Conservation (phyloP, 2,888 invertebrate genomes). For the Neria commutata region DNA sequence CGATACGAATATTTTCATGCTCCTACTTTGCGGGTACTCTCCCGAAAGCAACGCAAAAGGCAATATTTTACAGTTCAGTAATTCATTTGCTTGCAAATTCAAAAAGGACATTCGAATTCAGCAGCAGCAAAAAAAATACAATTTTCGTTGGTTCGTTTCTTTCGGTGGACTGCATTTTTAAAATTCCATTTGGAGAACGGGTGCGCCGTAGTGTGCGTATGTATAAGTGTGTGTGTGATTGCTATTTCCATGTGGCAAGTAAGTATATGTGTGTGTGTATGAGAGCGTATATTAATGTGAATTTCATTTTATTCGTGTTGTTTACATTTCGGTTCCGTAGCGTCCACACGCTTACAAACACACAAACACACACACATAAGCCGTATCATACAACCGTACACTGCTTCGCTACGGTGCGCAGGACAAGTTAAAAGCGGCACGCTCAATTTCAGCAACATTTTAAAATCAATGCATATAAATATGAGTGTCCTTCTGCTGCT, state of each 20-base stretch:
- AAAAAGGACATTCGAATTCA: neutral
- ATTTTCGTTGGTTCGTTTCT: neutral
- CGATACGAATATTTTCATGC: too few species aligned
- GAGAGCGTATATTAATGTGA: constrained; percentile 18
- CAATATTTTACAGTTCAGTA: constrained; percentile 16
- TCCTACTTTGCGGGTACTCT: too few species aligned
- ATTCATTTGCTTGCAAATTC: constrained; percentile 24
- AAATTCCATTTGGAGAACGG: constrained; percentile 11
- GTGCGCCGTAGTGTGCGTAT: constrained; percentile 19
- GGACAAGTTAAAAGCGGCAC: too few species aligned
- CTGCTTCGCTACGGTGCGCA: constrained; percentile 41
- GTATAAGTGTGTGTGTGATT: constrained; percentile 7
- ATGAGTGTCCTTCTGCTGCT: constrained; percentile 47
- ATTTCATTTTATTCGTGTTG: constrained; percentile 6
- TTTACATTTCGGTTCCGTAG: neutral
- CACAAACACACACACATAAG: neutral
- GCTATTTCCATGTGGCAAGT: constrained; percentile 20
- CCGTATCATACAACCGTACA: too few species aligned
- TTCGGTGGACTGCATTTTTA: constrained; percentile 19
- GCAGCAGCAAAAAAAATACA: neutral
- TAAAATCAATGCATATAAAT: constrained; percentile 54
- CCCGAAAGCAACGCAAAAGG: constrained; percentile 3
- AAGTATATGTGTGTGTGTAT: constrained; percentile 33
- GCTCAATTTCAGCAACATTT: constrained; percentile 29
- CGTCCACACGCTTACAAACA: neutral